phyloP scores from a whole-genome alignment of 2,113 vertebrate genomes.

The Prunella himalayana region DNA sequence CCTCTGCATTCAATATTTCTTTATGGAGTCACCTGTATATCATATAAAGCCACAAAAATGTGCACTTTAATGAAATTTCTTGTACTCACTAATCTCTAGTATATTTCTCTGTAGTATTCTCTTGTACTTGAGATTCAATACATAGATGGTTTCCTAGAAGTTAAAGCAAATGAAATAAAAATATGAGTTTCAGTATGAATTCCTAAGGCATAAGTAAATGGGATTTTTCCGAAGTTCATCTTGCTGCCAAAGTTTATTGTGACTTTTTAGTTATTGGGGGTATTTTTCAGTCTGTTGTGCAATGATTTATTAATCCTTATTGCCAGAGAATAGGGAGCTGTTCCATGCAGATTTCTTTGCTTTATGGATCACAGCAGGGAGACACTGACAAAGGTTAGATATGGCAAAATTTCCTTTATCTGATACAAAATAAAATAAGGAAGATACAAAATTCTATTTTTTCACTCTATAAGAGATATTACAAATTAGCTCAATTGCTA shows the following conservation, averaged over 20 bases:
- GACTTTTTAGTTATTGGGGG: neutral
- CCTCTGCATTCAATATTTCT: neutral
- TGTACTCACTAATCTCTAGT: neutral
- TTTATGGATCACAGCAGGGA: neutral
- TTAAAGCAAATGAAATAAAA: neutral
- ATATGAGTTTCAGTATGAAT: neutral
- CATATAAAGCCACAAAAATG: neutral
- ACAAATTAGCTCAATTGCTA: neutral
- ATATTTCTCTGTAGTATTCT: neutral
- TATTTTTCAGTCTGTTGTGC: neutral
- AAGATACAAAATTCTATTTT: neutral
- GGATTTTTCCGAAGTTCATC: neutral
- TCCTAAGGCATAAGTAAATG: neutral
- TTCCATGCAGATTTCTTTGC: neutral
- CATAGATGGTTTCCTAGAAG: neutral
- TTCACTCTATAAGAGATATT: neutral
- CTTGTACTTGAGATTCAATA: neutral
- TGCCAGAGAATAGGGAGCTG: neutral
- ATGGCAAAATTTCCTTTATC: neutral
- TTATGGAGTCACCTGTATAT: neutral
- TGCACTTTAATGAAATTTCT: neutral
- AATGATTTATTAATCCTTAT: neutral
- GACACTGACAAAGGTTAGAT: neutral
- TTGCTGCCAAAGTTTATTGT: neutral
- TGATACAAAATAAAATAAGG: neutral